Base-by-base conservation (phyloP, 2,888 invertebrate species). In the Clostera curtula region DNA sequence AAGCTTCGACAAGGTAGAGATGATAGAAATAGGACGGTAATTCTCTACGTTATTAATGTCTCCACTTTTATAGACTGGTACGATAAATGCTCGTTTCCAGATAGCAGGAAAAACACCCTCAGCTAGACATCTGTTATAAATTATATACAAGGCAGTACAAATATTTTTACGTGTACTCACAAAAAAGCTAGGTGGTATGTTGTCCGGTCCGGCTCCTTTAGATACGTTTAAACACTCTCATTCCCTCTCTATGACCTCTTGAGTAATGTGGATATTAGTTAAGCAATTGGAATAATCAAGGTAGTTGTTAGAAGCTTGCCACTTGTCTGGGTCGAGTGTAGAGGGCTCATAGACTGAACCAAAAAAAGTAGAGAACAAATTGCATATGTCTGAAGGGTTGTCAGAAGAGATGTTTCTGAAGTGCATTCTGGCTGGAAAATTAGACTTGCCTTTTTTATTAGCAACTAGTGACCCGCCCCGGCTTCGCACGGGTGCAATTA, bases 1-100 rank as follows among this genome's bases (percentile, higher is more conserved):
- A 18, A 42, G 21, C 24, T 46, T 46, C 3, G 40, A 29, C 11
- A 43, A 12, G 4, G 29, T 19, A 2, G 36, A 21, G 7, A 45
- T 11, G 4, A 39, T 34, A n/a, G 36, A 42, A 10, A 43, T 39
- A 1, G 42, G 36, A 2, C 38, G 27, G 15, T 40, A 43, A 10
- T 45, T 43, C 14, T 23, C 28, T 2, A 40, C 23, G 7, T 45
- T 22, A 7, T 19, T 19, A 19, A 33, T 10, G 28, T 5, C 9
- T 5, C 40, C 39, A 15, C 9, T 26, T 14, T 40, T 43, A 24
- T 34, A 26, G 3, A 40, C 29, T 2, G 37, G 36, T 3, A 30
- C 26, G 4, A 40, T 33, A n/a, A 20, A 12, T 10, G 42, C 38
- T 8, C 10, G 11, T 23, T 45, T 42, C 40, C 40, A 41, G 5